Base-by-base conservation (phyloP, 2,888 invertebrate genomes). In the Pterobdella sp. region DNA sequence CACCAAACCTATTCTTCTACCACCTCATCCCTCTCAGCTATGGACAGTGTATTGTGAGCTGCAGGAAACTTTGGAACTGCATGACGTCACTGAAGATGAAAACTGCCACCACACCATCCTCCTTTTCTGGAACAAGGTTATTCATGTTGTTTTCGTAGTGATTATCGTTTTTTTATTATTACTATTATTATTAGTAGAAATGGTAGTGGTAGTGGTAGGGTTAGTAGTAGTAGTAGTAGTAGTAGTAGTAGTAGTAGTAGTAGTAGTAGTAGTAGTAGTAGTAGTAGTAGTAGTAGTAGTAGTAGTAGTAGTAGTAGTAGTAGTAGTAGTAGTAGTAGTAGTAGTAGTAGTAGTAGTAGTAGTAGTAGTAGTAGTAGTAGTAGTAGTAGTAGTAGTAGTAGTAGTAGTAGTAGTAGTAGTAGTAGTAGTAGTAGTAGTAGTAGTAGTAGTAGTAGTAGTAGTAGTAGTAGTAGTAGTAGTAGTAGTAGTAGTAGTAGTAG, bases 21-120 rank as follows among this genome's bases (percentile, higher is more conserved):
- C 36, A 34, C 4, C 36, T 72, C 35, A 67, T 18, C 26, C n/a
- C 36, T 72, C 67, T 4, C 79, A 90, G 88, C 86, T 98, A 76
- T 98, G 97, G 98, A 98, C 97, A 0, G 89, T 98, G 78, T 98
- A 98, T 85, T 88, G 97, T 82, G 97, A 98, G 84, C 91, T 92
- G 84, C 87, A 90, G 79, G 90, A 92, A 0, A 81, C 85, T 86
- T 77, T 90, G 88, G 77, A 89, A 87, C 79, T 82, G 49, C 81
- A 82, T 4, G 79, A 81, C 74, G 82, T 81, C 74, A 85, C 84
- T 72, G 81, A 81, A 64, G 81, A 83, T 75, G 80, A 79, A 52
- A 74, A 79, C 26, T 83, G 83, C 32, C 80, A 83, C 2, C 79
- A 81, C 77, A 91, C 93, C 77, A 87, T 97, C 72, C 89, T 95